phyloP scores from a whole-genome alignment of 2,888 invertebrate genomes.

The Stegophylla sp. region DNA sequence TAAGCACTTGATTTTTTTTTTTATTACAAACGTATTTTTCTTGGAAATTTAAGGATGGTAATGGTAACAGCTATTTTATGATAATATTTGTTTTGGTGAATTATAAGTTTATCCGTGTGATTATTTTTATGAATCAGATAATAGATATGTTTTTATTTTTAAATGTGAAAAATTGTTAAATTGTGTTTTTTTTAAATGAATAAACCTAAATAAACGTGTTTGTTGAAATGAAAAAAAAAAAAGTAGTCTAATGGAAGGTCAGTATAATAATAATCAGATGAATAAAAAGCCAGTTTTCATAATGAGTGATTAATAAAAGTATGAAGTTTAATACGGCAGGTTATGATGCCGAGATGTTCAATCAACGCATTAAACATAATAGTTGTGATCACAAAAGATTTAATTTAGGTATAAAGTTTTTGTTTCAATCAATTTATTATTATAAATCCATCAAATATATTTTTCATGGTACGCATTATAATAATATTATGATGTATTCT shows the following conservation, averaged over 20 bases:
- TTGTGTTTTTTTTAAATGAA: too few relatives aligned
- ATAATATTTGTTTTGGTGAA: too few relatives aligned
- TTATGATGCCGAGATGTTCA: background rate
- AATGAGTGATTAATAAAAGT: slow-evolving; percentile 17
- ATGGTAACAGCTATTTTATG: too few relatives aligned
- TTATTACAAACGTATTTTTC: too few relatives aligned
- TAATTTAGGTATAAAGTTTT: slow-evolving; percentile 18
- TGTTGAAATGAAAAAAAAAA: background rate
- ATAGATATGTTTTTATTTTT: too few relatives aligned
- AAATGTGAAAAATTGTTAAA: too few relatives aligned
- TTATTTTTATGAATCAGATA: too few relatives aligned
- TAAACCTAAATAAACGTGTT: too few relatives aligned
- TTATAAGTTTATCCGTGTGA: too few relatives aligned
- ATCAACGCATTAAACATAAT: slow-evolving; percentile 2
- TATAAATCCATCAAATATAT: background rate
- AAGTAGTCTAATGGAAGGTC: slow-evolving; percentile 13
- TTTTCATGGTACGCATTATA: background rate
- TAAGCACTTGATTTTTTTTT: background rate
- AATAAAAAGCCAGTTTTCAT: slow-evolving; percentile 20
- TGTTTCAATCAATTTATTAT: slow-evolving; percentile 1
- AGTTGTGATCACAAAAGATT: background rate
- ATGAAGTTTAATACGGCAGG: slow-evolving; percentile 9
- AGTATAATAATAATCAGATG: slow-evolving; percentile 5
- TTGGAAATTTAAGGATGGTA: too few relatives aligned
- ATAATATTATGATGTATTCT: background rate